Percentiles rank a stretch among this genome's conserved stretches.
These are phyloP conservation scores for Xestoiulus laeticollis DNA, from an alignment of 2,888 invertebrate species.

Conservation along the genomic window DNA sequence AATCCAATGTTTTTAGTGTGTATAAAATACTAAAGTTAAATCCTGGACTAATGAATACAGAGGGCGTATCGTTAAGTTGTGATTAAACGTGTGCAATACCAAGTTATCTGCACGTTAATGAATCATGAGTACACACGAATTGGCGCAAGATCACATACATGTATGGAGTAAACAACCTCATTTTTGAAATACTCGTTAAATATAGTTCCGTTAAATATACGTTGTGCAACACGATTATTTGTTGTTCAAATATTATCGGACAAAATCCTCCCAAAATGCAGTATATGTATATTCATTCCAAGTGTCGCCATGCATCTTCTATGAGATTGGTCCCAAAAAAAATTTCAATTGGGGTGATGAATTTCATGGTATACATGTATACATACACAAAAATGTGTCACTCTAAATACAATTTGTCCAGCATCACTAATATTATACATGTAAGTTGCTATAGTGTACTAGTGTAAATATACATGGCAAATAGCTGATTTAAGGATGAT, in stretches of 20 bases:
- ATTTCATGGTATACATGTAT: too few species aligned
- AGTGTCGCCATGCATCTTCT: not conserved
- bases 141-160: not conserved
- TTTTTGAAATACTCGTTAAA: not conserved
- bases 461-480: too few species aligned
- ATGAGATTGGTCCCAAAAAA: not conserved
- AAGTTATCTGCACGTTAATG: not conserved
- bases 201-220: not conserved
- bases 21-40: not conserved
- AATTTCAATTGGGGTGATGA: not conserved
- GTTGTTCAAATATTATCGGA: slow-evolving; percentile 3
- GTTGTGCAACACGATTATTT: not conserved
- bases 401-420: too few species aligned
- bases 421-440: too few species aligned
- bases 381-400: too few species aligned
- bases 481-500: too few species aligned
- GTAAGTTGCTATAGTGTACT: too few species aligned
- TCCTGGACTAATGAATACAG: not conserved
- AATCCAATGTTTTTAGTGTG: too few species aligned
- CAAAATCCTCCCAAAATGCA: not conserved
- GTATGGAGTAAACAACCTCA: not conserved
- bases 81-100: not conserved
- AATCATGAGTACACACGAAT: not conserved
- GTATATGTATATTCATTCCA: not conserved
- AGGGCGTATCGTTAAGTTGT: not conserved